These are phyloP conservation scores for Ophioninae sp. DNA, from an alignment of 2,888 invertebrate species.

Conservation along the genomic window DNA sequence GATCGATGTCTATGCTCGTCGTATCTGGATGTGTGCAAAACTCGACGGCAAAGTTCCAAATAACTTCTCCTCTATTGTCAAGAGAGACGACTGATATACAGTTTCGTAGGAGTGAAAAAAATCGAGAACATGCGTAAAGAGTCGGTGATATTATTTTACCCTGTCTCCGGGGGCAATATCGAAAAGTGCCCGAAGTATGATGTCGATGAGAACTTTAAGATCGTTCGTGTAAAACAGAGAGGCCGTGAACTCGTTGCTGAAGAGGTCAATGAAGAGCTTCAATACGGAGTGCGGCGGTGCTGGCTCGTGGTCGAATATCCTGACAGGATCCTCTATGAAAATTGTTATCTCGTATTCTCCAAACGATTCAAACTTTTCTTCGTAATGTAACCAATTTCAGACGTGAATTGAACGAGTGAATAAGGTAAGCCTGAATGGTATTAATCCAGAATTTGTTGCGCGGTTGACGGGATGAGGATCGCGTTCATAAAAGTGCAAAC, in stretches of 20 bases:
- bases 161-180: slow-evolving; percentile 94
- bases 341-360: neutral
- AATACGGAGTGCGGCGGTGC: slow-evolving; percentile 92
- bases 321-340: slow-evolving; percentile 91
- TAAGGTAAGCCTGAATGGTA: neutral
- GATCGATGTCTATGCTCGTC: slow-evolving; percentile 90
- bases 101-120: slow-evolving; percentile 1
- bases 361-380: neutral
- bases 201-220: slow-evolving; percentile 95
- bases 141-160: slow-evolving; percentile 81
- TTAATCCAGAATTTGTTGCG: neutral
- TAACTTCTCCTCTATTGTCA: slow-evolving; percentile 86
- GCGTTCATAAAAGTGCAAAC: neutral
- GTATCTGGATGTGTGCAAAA: slow-evolving; percentile 91
- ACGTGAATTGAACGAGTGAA: neutral
- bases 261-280: slow-evolving; percentile 94
- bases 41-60: slow-evolving; percentile 89
- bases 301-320: slow-evolving; percentile 91
- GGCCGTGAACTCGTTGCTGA: slow-evolving; percentile 90
- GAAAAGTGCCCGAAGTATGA: slow-evolving; percentile 93
- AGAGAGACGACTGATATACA: neutral
- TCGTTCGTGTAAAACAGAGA: slow-evolving; percentile 97
- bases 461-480: neutral
- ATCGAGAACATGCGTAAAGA: neutral
- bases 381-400: neutral